Percentiles rank a stretch among this genome's conserved stretches.
Conservation (phyloP, 2,888 invertebrate species). For the Sphaerophoria rueppellii region DNA sequence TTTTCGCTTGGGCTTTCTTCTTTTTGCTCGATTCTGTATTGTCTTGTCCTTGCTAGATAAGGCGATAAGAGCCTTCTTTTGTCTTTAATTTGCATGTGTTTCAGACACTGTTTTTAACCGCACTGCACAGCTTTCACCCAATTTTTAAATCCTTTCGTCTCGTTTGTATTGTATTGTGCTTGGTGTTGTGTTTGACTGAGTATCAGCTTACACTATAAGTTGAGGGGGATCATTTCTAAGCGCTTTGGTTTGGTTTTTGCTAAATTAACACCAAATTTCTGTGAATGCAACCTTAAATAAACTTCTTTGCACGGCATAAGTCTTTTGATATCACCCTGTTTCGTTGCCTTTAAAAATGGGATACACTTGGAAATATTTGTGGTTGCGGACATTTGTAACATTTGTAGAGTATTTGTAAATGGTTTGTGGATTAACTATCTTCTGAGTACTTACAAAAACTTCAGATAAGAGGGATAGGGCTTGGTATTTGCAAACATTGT, state of each 20-base stretch:
- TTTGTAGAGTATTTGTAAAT: not conserved
- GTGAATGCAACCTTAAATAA: conserved; percentile 72
- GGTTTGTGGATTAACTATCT: conserved; percentile 46
- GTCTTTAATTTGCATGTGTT: conserved; percentile 67
- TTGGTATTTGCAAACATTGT: conserved; percentile 46
- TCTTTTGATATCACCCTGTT: conserved; percentile 67
- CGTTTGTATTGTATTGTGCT: not conserved
- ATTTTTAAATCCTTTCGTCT: conserved; percentile 36
- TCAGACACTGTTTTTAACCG: conserved; percentile 64
- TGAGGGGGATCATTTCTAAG: conserved; percentile 52
- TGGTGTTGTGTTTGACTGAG: conserved; percentile 21
- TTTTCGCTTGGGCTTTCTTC: too few species aligned
- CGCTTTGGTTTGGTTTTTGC: conserved; percentile 53
- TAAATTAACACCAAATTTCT: conserved; percentile 67
- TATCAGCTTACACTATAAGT: conserved; percentile 28
- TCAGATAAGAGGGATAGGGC: conserved; percentile 65
- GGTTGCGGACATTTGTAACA: not conserved
- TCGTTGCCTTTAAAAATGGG: not conserved
- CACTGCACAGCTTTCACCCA: conserved; percentile 47
- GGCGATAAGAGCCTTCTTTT: conserved; percentile 12
- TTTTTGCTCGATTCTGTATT: too few species aligned
- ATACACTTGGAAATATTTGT: too few species aligned
- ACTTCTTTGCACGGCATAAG: conserved; percentile 70
- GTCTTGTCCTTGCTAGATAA: not conserved
- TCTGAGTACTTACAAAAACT: conserved; percentile 47